Conservation (phyloP, 2,888 invertebrate species). For the Oeneis ivallda region DNA sequence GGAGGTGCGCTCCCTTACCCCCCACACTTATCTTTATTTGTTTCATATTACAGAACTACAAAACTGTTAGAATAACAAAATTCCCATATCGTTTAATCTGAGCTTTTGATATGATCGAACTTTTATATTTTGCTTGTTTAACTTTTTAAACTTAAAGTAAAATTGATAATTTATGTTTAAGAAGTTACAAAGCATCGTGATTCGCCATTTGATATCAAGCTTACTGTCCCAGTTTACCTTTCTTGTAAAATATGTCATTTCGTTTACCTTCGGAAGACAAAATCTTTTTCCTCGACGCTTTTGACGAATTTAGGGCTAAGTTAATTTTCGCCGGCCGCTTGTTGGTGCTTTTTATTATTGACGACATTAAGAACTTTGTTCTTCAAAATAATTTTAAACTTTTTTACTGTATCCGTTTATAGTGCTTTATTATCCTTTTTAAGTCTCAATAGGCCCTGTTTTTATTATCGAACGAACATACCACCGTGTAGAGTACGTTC, state of each 20-base stretch:
- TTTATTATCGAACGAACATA: neutral
- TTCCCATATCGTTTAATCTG: neutral
- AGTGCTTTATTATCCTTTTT: neutral
- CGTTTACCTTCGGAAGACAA: conserved; percentile 11
- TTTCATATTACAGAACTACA: neutral
- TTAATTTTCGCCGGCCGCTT: conserved; percentile 5
- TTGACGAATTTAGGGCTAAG: conserved; percentile 7
- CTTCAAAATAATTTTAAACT: neutral
- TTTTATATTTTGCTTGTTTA: neutral
- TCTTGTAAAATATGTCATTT: conserved; percentile 5
- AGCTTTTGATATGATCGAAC: no score
- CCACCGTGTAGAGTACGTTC: neutral
- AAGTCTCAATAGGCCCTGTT: neutral
- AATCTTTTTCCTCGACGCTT: conserved; percentile 10
- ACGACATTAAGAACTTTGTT: neutral
- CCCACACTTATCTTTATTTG: neutral
- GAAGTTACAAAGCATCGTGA: conserved; percentile 6
- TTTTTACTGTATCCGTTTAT: neutral
- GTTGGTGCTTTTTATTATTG: neutral
- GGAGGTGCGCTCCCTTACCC: no score
- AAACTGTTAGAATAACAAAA: neutral
- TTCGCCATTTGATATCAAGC: conserved; percentile 18
- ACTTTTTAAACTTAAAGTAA: no score
- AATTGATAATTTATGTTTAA: neutral
- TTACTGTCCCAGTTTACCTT: conserved; percentile 19